Conservation (phyloP, 1,140 invertebrate genomes). For the Apis florea region DNA sequence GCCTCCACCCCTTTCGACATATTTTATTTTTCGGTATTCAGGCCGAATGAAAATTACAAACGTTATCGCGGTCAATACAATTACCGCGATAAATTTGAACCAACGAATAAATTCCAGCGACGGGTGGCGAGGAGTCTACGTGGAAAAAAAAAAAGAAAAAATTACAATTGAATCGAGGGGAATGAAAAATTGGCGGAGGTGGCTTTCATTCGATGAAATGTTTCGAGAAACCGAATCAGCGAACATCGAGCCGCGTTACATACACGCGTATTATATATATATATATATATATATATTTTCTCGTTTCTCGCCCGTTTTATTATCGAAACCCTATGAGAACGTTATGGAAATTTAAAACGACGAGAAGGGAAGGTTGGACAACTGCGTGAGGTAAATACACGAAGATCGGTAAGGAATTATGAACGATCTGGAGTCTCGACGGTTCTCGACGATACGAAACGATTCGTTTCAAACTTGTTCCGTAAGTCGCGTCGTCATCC, state of each 20-base stretch:
- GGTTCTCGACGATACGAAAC: conserved; percentile 4
- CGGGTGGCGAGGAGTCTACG: background rate
- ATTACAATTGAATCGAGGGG: background rate
- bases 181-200: conserved; percentile 12
- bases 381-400: background rate
- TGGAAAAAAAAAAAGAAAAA: background rate
- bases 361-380: background rate
- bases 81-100: conserved; percentile 7
- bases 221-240: conserved; percentile 17
- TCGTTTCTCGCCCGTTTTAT: background rate
- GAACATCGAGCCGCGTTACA: background rate
- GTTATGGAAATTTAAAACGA: background rate
- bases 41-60: conserved; percentile 6
- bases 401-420: conserved; percentile 5
- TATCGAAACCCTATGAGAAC: background rate
- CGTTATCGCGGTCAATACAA: background rate
- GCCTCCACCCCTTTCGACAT: background rate
- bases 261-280: too few species aligned
- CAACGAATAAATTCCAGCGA: background rate
- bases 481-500: background rate
- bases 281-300: background rate
- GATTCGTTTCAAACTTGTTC: conserved; percentile 10
- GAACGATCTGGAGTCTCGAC: background rate
- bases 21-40: background rate
- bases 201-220: background rate